Evolutionary conservation across 2,888 invertebrate genomes (phyloP), one percentile per base, ranked within the genome.

Genomic region (Amiota minor): DNA sequence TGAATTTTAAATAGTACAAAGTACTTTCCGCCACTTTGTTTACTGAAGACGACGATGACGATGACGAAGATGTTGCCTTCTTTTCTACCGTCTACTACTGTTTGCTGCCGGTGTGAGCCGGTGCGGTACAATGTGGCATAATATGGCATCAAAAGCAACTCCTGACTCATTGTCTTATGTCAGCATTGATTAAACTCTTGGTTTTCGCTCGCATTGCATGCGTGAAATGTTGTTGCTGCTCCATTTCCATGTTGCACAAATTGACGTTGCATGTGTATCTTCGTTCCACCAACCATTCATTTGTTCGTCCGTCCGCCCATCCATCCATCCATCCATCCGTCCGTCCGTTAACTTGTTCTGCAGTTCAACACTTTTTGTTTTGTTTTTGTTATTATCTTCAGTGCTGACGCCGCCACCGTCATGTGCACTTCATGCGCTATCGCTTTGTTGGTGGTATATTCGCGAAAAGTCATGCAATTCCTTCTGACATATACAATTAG

Each of bases 111-210:
- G 35, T 35, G 35, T 35, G 6, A 6, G 35, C 35, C 35, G 35
- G 35, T 35, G 35, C 6, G 2, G 35, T 35, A 6, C 35, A 35
- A 35, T 8, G 35, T 35, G 35, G 4, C 35, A 35, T 35, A 35
- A 35, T 35, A 35, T 35, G 23, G 50, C 67, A 23, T 68, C 50
- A 23, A 23, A 49, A 50, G 20, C 50, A 23, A 49, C 67, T 50
- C 67, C 67, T 53, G 67, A 35, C 67, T 68, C 74, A 77, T 82
- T 82, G 82, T 80, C 79, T 82, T 74, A 81, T 81, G 81, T 81
- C 82, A 81, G 81, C 81, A 82, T 82, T 82, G 81, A 81, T 81
- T 81, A 81, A 81, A 81, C 81, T 81, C 80, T 79, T 82, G 77
- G 82, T 81, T 77, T 81, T 76, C 78, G 76, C 76, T 76, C 78